Conservation (phyloP, 2,113 vertebrate genomes). For the Gadus macrocephalus region DNA sequence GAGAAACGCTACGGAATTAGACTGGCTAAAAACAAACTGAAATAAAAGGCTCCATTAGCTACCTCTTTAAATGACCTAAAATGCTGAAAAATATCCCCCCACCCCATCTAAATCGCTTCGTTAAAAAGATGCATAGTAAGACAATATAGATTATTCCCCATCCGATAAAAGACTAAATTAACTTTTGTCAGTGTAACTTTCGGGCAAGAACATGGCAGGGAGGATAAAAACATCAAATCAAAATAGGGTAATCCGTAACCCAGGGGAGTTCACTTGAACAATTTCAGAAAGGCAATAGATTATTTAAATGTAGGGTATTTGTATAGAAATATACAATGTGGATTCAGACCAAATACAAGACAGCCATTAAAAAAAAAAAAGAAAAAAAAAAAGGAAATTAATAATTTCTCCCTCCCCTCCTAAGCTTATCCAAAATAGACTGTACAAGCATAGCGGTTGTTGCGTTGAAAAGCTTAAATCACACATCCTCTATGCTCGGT, state of each 20-base stretch:
- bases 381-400: slow-evolving; percentile 13
- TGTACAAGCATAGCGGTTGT: slow-evolving; percentile 47
- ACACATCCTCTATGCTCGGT: slow-evolving; percentile 57
- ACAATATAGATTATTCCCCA: slow-evolving; percentile 59
- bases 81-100: slow-evolving; percentile 46
- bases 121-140: slow-evolving; percentile 77
- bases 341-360: slow-evolving; percentile 58
- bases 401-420: slow-evolving; percentile 39
- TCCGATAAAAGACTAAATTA: slow-evolving; percentile 47
- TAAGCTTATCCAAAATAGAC: slow-evolving; percentile 67
- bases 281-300: slow-evolving; percentile 62
- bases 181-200: slow-evolving; percentile 54
- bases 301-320: slow-evolving; percentile 56
- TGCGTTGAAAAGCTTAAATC: slow-evolving; percentile 61
- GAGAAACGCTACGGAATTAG: slow-evolving; percentile 61
- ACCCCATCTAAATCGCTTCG: slow-evolving; percentile 63
- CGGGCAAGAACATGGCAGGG: slow-evolving; percentile 42
- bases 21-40: slow-evolving; percentile 40
- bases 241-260: slow-evolving; percentile 42
- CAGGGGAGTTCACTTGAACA: slow-evolving; percentile 15
- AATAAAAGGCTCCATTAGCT: slow-evolving; percentile 56
- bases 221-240: slow-evolving; percentile 36
- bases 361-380: slow-evolving; percentile 24
- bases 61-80: slow-evolving; percentile 63
- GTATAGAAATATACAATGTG: slow-evolving; percentile 57